Base-by-base conservation (phyloP, 2,797 vertebrate genomes). In the Labroides dimidiatus region DNA sequence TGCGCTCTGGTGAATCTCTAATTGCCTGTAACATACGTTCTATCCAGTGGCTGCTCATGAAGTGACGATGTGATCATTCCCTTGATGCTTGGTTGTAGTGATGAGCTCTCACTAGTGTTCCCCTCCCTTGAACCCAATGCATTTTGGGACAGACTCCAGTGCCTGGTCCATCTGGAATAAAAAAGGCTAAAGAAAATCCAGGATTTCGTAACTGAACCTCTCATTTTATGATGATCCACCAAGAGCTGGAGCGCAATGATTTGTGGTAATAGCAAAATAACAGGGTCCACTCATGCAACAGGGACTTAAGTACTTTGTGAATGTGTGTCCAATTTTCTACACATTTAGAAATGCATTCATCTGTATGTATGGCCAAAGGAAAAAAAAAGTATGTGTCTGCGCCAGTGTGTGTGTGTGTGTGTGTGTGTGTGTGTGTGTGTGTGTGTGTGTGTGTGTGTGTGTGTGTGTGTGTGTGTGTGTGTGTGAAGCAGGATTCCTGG, bases 401-500 rank as follows among this genome's bases (percentile, higher is more conserved):
- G 30, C 30, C 30, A 33, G 37, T 41, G 50, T 78, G 42, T 39
- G 52, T 30, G 24, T 33, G 33, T 37, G 56, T 36, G 30, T 43
- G 53, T 39, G 55, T 42, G 53, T 68, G 30, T 73, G 65, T 62
- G 54, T 59, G 51, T 55, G 27, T 47, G 10, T 44, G 52, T 71
- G 44, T 71, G 72, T 72, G 60, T 75, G 81, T 39, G 52, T 30
- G 24, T 33, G 33, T 37, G 56, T 36, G 30, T 43, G 53, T 39
- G 55, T 42, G 53, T 68, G 30, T 73, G 65, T 62, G 54, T 59
- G 51, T 55, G 27, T 47, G 10, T 44, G 52, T 71, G 44, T 71
- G 72, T 72, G 60, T 75, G 81, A 37, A 50, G 60, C 77, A 73
- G 82, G 90, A 94, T 93, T 94, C 86, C 80, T 77, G 39, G 77